Percentiles rank a stretch among this genome's conserved stretches.
Evolutionary conservation across 1,140 invertebrate genomes (phyloP).

Genomic region (Calliopsis andreniformis): DNA sequence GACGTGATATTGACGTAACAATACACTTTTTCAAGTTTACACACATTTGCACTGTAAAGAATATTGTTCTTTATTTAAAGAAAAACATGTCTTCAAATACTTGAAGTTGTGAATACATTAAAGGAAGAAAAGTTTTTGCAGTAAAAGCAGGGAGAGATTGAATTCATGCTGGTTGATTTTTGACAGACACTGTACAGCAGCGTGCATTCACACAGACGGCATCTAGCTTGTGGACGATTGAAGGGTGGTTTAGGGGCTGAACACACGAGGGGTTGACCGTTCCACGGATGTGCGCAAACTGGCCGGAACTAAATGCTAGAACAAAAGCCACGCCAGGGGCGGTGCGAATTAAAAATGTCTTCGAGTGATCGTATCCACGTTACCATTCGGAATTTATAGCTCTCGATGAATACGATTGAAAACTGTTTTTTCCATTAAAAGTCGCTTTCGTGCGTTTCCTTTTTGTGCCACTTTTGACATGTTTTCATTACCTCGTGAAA

Average conservation of each 20-base stretch:
- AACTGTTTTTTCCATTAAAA: neutral
- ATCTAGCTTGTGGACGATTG: conserved; percentile 54
- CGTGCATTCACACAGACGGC: conserved; percentile 29
- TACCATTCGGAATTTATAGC: conserved; percentile 36
- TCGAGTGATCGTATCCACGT: conserved; percentile 18
- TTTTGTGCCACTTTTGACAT: too few species aligned
- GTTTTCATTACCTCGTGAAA: neutral
- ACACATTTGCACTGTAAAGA: too few species aligned
- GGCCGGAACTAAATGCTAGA: conserved; percentile 67
- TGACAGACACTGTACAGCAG: conserved; percentile 17
- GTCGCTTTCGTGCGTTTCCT: too few species aligned
- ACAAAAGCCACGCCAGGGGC: conserved; percentile 57
- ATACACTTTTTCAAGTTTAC: too few species aligned
- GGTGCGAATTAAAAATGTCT: conserved; percentile 62
- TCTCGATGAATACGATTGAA: conserved; percentile 29
- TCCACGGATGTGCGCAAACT: conserved; percentile 67
- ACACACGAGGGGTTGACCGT: conserved; percentile 62
- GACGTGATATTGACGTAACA: too few species aligned
- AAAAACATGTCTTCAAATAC: neutral
- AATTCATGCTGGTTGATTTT: conserved; percentile 31
- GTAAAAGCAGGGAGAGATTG: neutral
- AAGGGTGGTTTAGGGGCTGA: conserved; percentile 65
- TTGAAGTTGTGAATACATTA: neutral
- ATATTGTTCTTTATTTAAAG: too few species aligned
- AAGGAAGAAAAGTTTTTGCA: neutral